Evolutionary conservation across 2,888 invertebrate species (phyloP), one percentile per base, ranked within the genome.

Genomic region (Campoletis raptor): DNA sequence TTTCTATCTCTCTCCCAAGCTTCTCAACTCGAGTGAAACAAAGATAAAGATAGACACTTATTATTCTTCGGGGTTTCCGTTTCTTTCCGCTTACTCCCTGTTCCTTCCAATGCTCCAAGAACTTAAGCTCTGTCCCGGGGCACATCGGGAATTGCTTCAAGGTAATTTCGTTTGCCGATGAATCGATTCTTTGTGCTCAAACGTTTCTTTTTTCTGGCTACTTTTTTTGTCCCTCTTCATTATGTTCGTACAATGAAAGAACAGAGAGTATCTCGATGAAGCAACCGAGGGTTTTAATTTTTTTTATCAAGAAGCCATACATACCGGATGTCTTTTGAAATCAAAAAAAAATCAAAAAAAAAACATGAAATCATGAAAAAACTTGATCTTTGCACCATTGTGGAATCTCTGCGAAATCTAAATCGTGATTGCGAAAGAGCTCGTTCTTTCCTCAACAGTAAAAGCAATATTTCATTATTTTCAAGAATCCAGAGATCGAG

Each of bases 171-270:
- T 79, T 74, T 70, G 85, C 83, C 90, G 85, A 88, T 91, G 90
- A 91, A 91, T 91, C 86, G 88, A 91, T 91, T 88, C 89, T 87
- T 90, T 90, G 89, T 90, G 83, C 88, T 69, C 74, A 24, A 40
- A 18, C 61, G 57, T 45, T 76, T 85, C 86, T 85, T 88, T 83
- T 66, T 61, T 70, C 64, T 57, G 54, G 42, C 73, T 37, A 21
- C 61, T 42, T 18, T 83, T 83, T 66, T 64, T 72, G 52, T 72
- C 30, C 48, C 61, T 61, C 40, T 79, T 72, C 69, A 76, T 83
- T 72, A 61, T 80, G 69, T 36, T n/a, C 36, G 24, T 30, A 64
- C 52, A 76, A 85, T 76, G 76, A 76, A 80, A 18, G 74, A 76
- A 74, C 84, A 70, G 80, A 67, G 77, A 42, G 45, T 66, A 74